A percentile compares a stretch with the other conserved stretches of the same genome.
Conservation (phyloP, 2,797 vertebrate species). For the Moxostoma hubbsi region DNA sequence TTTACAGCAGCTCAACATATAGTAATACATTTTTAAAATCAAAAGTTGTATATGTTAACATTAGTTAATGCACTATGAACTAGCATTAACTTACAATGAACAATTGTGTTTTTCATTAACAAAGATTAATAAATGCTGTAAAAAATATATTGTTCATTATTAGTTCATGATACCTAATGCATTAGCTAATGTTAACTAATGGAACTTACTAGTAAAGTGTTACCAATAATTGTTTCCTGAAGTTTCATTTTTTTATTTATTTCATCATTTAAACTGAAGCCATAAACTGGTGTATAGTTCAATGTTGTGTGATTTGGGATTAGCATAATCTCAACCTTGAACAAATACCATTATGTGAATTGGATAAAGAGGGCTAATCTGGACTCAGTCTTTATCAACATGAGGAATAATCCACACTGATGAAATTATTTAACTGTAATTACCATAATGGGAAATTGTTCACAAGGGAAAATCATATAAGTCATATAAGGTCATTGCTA, state of each 20-base stretch:
- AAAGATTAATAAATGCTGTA: no score
- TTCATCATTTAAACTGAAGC: background rate
- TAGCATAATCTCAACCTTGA: conserved; percentile 69
- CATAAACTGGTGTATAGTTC: conserved; percentile 57
- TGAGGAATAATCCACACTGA: conserved; percentile 74
- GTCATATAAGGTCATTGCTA: conserved; percentile 12
- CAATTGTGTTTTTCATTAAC: no score
- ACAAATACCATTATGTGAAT: conserved; percentile 77
- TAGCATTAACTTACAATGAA: no score
- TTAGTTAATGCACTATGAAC: no score
- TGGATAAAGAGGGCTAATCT: conserved; percentile 74
- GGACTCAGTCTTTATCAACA: conserved; percentile 72
- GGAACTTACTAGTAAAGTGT: conserved; percentile 1
- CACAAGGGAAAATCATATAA: conserved; percentile 45
- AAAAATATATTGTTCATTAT: no score
- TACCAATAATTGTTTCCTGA: conserved; percentile 30
- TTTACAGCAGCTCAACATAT: no score
- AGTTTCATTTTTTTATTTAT: background rate
- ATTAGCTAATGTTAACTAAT: no score
- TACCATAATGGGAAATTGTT: conserved; percentile 71
- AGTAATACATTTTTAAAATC: no score
- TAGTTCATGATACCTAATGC: no score
- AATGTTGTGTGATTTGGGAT: conserved; percentile 62
- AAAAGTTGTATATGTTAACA: no score
- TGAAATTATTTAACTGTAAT: conserved; percentile 70